phyloP scores from a whole-genome alignment of 2,888 invertebrate species.

The Eupithecia tripunctaria region DNA sequence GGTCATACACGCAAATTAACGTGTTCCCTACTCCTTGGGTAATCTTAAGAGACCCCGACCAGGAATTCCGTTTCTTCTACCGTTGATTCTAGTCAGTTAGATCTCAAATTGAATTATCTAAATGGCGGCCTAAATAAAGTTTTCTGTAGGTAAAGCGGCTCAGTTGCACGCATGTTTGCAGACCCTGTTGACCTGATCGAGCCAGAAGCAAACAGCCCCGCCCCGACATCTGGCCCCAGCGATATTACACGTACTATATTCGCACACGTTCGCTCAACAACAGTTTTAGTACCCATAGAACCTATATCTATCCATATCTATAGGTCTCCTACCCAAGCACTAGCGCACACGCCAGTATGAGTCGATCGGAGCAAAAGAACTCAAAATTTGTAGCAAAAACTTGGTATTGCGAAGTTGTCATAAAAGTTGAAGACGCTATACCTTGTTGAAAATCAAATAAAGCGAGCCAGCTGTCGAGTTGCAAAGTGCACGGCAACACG shows the following conservation, averaged over 20 bases:
- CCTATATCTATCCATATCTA: not conserved
- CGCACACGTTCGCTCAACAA: conserved; percentile 62
- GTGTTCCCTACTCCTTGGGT: not conserved
- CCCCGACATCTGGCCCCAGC: conserved; percentile 64
- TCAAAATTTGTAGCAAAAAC: conserved; percentile 35
- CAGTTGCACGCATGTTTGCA: conserved; percentile 67
- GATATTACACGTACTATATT: conserved; percentile 71
- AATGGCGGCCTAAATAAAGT: not conserved
- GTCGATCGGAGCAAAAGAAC: not conserved
- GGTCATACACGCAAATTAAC: too few species aligned
- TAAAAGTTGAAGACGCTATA: conserved; percentile 65
- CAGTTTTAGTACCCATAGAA: conserved; percentile 54
- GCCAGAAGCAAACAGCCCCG: conserved; percentile 63
- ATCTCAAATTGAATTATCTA: conserved; percentile 2
- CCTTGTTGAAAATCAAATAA: conserved; percentile 77
- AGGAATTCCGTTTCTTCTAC: not conserved
- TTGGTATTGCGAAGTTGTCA: conserved; percentile 56
- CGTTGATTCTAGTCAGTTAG: not conserved
- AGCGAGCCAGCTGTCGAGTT: conserved; percentile 72
- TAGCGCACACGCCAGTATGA: not conserved
- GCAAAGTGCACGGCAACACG: conserved; percentile 62
- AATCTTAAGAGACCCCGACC: too few species aligned
- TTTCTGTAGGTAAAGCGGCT: not conserved
- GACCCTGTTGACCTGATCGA: conserved; percentile 68
- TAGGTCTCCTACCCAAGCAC: not conserved